Conservation (phyloP, 2,888 invertebrate genomes). For the Tillus elongatus region DNA sequence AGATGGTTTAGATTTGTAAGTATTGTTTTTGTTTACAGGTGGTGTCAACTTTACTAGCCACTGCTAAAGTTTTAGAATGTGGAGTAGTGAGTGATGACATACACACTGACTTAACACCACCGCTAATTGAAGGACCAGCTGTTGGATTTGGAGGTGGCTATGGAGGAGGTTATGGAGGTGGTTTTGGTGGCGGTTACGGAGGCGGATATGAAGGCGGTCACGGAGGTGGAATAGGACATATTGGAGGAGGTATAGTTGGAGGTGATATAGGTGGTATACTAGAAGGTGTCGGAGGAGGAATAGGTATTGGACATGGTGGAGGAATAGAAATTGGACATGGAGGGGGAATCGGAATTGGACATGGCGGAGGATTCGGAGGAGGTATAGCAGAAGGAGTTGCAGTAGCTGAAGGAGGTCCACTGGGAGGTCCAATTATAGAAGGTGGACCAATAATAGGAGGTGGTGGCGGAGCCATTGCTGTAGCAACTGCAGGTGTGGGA, state of each 20-base stretch:
- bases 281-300: not conserved
- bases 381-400: not conserved
- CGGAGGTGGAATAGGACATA: slow-evolving; percentile 5
- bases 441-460: not conserved
- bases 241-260: not conserved
- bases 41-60: slow-evolving; percentile 22
- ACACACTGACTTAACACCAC: slow-evolving; percentile 24
- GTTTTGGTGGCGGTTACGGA: slow-evolving; percentile 8
- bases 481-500: slow-evolving; percentile 15
- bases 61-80: slow-evolving; percentile 24
- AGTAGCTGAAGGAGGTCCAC: not conserved
- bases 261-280: no score
- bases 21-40: slow-evolving; percentile 24
- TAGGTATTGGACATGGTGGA: not conserved
- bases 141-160: slow-evolving; percentile 6
- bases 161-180: slow-evolving; percentile 10
- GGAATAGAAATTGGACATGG: not conserved
- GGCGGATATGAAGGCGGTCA: slow-evolving; percentile 6
- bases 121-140: slow-evolving; percentile 12
- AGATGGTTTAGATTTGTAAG: no score
- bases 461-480: not conserved
- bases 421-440: not conserved
- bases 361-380: slow-evolving; percentile 3
- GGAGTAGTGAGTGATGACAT: slow-evolving; percentile 24
- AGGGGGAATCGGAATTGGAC: not conserved